Percentiles rank a stretch among this genome's conserved stretches.
Conservation (phyloP, 1,140 invertebrate genomes). For the Piezodorus guildinii region DNA sequence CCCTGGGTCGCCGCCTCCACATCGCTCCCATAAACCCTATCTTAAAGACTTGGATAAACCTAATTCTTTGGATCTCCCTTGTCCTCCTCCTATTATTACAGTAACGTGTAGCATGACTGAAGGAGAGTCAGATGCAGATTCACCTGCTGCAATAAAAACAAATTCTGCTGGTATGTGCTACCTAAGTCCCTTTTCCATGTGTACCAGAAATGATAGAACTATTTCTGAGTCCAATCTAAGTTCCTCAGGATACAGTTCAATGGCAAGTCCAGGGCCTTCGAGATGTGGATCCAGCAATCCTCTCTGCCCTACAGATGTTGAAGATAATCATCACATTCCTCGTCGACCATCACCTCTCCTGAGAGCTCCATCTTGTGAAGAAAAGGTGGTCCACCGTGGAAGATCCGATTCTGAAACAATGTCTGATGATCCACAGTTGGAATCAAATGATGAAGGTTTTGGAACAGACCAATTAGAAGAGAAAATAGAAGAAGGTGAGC, state of each 20-base stretch:
- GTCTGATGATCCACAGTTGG: constrained; percentile 50
- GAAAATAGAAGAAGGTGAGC: constrained; percentile 48
- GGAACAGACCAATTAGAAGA: constrained; percentile 45
- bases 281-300: constrained; percentile 65
- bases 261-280: constrained; percentile 64
- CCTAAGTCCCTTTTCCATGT: constrained; percentile 61
- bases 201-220: constrained; percentile 50
- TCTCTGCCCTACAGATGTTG: constrained; percentile 54
- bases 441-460: constrained; percentile 42
- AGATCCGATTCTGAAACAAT: constrained; percentile 54
- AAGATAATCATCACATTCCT: constrained; percentile 39
- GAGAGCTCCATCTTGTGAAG: constrained; percentile 36
- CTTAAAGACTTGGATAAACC: constrained; percentile 45
- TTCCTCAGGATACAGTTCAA: constrained; percentile 69
- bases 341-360: constrained; percentile 41
- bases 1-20: constrained; percentile 49
- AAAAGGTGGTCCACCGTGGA: constrained; percentile 37
- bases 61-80: constrained; percentile 49
- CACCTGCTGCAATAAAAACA: constrained; percentile 19
- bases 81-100: constrained; percentile 55
- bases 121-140: constrained; percentile 55
- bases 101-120: constrained; percentile 61
- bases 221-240: constrained; percentile 68
- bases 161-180: constrained; percentile 47
- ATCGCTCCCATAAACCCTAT: constrained; percentile 29